Evolutionary conservation across 2,797 vertebrate genomes (phyloP), one percentile per base, ranked within the genome.

Genomic region (Cichlasoma orientale): DNA sequence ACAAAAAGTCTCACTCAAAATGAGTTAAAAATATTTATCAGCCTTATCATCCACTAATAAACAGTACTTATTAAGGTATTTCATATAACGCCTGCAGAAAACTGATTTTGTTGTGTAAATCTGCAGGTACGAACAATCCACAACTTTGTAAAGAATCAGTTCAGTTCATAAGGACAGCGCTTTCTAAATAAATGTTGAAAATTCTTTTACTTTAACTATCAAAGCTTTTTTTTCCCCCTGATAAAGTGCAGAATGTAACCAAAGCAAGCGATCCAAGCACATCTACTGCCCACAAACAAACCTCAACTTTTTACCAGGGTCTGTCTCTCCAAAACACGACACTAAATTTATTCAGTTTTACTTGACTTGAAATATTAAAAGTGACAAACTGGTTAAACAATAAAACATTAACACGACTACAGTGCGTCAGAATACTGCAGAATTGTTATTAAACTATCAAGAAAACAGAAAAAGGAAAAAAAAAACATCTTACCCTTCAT

Each of bases 401-500:
- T 21, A 33, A 84, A 16, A 19, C 10, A 71, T 13, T 23, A 14
- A 11, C 3, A 56, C 33, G 19, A 4, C 9, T 33, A 11, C 27
- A 69, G 47, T 1, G 0, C 4, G 19, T 58, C 9, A 25, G n/a
- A 19, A 38, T 59, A 58, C 4, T n/a, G 31, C 3, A 0, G 66
- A 53, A 54, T 74, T 61, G 29, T 14, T 56, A 31, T 1, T 21
- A 78, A 77, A 38, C 1, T 8, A 77, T 69, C 0, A 59, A 47
- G 6, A 56, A 74, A 55, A 78, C 4, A 31, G 25, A 75, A 75
- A 72, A 33, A 61, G 56, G 47, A 78, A 31, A 31, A 27, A 27
- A 31, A 31, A 1, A 58, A 18, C 1, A 33, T 4, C 93, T 93
- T 93, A 93, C 92, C 90, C 69, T 85, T 93, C 73, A 29, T 89